Conservation (phyloP, 2,113 vertebrate species). For the Pelodiscus sinensis region DNA sequence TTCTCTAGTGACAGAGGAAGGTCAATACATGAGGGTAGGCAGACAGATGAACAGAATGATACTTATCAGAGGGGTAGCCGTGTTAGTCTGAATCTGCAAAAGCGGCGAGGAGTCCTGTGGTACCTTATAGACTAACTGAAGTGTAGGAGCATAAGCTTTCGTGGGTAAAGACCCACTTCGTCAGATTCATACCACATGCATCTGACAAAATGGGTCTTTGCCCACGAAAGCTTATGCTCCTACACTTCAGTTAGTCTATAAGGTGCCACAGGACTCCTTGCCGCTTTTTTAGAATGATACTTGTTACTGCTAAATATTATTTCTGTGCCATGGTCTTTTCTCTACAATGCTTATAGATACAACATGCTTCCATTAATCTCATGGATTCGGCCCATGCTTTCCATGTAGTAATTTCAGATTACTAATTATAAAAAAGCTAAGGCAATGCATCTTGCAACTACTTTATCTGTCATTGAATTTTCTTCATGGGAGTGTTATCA, state of each 20-base stretch:
- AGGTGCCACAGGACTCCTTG: too few relatives aligned
- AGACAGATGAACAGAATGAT: background rate
- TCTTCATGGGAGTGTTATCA: background rate
- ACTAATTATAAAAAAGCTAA: background rate
- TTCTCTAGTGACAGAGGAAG: background rate
- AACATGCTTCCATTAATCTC: background rate
- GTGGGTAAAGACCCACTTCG: too few relatives aligned
- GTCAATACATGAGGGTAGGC: background rate
- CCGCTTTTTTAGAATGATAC: too few relatives aligned
- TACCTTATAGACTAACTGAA: too few relatives aligned
- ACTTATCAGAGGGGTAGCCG: too few relatives aligned
- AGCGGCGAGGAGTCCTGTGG: too few relatives aligned
- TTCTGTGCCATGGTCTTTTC: background rate
- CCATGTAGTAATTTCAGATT: background rate
- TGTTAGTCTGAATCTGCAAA: too few relatives aligned
- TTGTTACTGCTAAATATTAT: background rate
- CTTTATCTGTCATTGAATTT: background rate
- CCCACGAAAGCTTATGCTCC: too few relatives aligned
- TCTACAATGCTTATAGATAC: background rate
- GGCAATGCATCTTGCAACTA: background rate
- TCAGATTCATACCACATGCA: too few relatives aligned
- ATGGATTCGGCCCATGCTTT: background rate
- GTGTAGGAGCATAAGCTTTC: too few relatives aligned
- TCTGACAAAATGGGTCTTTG: too few relatives aligned
- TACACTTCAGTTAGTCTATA: too few relatives aligned